A percentile compares a stretch with the other conserved stretches of the same genome.
Evolutionary conservation across 2,888 invertebrate species (phyloP).

Genomic region (Osedax fenrisi): DNA sequence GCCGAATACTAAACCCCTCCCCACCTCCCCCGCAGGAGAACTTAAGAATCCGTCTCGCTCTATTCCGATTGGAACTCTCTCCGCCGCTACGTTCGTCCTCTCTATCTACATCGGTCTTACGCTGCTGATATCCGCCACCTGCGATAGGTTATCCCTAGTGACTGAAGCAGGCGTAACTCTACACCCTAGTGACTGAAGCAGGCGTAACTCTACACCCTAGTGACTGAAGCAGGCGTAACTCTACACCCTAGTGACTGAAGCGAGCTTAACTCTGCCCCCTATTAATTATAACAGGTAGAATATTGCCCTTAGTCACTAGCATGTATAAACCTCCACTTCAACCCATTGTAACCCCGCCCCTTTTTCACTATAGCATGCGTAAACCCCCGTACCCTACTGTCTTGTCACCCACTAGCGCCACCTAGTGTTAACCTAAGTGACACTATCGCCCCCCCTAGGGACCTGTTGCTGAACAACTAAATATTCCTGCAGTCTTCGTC

Average conservation of each 20-base stretch:
- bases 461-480: conserved; percentile 70
- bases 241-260: too few species aligned
- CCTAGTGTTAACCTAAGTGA: conserved; percentile 10
- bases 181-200: conserved; percentile 71
- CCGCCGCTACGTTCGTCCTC: conserved; percentile 72
- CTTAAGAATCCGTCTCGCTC: conserved; percentile 78
- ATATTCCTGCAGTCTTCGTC: conserved; percentile 66
- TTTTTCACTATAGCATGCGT: too few species aligned
- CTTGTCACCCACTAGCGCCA: too few species aligned
- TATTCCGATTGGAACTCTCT: conserved; percentile 81
- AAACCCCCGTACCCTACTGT: too few species aligned
- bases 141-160: conserved; percentile 51
- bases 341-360: too few species aligned
- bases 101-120: conserved; percentile 69
- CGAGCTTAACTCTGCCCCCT: too few species aligned
- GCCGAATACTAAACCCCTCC: neutral
- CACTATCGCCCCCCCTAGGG: too few species aligned
- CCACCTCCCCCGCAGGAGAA: conserved; percentile 68
- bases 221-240: too few species aligned
- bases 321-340: too few species aligned
- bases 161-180: conserved; percentile 66
- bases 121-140: conserved; percentile 72
- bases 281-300: too few species aligned
- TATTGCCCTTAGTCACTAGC: too few species aligned
- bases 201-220: conserved; percentile 72